These are phyloP conservation scores for Phaethornis superciliosus DNA, from an alignment of 2,113 vertebrate species.

Conservation along the genomic window DNA sequence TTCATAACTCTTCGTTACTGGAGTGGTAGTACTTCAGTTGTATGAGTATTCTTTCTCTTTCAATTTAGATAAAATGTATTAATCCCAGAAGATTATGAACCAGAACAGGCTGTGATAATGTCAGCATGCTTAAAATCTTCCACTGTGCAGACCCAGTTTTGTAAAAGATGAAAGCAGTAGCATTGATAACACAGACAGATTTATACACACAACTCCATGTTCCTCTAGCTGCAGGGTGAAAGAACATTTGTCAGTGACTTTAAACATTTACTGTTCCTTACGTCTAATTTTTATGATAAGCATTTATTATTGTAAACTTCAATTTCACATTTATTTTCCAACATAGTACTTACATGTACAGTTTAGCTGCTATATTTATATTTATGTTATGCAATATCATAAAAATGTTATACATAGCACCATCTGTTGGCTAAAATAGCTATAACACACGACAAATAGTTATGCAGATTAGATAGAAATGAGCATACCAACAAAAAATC, in stretches of 20 bases:
- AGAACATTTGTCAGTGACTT: constrained; percentile 46
- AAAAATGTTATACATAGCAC: constrained; percentile 74
- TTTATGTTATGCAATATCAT: constrained; percentile 65
- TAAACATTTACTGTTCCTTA: constrained; percentile 25
- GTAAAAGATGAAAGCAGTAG: background rate
- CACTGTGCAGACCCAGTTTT: background rate
- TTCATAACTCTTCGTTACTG: background rate
- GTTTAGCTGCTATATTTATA: constrained; percentile 57
- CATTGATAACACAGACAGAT: background rate
- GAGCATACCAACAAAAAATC: constrained; percentile 1
- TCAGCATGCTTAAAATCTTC: background rate
- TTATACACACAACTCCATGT: constrained; percentile 5
- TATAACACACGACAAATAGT: constrained; percentile 68
- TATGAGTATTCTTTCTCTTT: background rate
- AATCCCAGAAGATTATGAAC: background rate
- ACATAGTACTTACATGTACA: constrained; percentile 64
- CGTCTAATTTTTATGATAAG: constrained; percentile 31
- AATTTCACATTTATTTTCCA: constrained; percentile 46
- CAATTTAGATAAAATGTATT: background rate
- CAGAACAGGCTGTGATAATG: background rate
- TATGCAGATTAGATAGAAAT: constrained; percentile 51
- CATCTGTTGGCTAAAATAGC: constrained; percentile 76
- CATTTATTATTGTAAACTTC: constrained; percentile 55
- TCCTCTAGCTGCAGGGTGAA: constrained; percentile 28
- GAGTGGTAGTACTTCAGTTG: background rate